Percentiles rank a stretch among this genome's conserved stretches.
These are phyloP conservation scores for Cyphomyrus plagiostoma DNA, from an alignment of 2,113 vertebrate genomes.

Conservation along the genomic window DNA sequence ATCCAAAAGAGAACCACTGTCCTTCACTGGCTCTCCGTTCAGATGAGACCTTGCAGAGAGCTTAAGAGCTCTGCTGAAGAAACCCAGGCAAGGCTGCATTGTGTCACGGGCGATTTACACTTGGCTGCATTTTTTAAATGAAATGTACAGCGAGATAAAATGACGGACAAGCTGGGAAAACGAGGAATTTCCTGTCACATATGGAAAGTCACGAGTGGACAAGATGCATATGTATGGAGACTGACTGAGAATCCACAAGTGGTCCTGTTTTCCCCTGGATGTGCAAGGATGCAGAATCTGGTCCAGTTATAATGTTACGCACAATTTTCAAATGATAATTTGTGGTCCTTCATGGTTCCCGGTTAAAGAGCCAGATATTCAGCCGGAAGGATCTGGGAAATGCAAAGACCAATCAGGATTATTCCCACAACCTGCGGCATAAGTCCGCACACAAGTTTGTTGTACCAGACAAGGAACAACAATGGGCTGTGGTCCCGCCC, in stretches of 20 bases:
- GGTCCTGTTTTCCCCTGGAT: background rate
- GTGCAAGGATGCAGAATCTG: background rate
- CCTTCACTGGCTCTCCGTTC: background rate
- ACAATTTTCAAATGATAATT: background rate
- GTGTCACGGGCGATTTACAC: background rate
- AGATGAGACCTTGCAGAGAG: background rate
- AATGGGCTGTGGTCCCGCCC: background rate
- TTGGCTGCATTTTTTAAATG: background rate
- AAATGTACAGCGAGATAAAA: background rate
- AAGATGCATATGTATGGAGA: background rate
- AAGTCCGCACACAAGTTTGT: background rate
- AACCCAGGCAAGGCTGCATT: background rate
- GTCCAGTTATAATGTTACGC: background rate
- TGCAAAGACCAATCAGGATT: background rate
- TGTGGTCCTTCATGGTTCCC: background rate
- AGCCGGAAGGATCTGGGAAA: background rate
- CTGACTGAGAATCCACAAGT: background rate
- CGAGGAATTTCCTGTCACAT: background rate
- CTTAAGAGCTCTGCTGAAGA: background rate
- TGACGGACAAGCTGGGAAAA: background rate
- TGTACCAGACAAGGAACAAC: background rate
- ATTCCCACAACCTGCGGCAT: background rate
- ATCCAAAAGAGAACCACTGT: background rate
- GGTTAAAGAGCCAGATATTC: background rate
- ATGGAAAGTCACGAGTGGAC: background rate